phyloP scores from a whole-genome alignment of 2,797 vertebrate genomes.

The Diglossa cyanea region DNA sequence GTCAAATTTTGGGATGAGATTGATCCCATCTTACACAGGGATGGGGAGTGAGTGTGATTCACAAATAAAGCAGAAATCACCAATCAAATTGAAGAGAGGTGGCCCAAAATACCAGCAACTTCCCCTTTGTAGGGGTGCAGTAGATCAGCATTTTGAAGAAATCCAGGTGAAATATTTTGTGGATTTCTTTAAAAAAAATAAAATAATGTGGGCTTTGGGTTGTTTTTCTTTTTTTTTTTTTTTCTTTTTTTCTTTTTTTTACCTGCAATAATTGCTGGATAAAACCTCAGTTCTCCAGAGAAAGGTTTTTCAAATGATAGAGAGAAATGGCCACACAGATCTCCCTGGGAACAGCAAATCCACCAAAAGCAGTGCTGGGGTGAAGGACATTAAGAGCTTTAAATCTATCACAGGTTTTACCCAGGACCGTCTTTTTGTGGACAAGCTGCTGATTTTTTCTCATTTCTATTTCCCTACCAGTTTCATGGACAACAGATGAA shows the following conservation, averaged over 20 bases:
- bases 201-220: neutral
- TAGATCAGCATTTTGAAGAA: neutral
- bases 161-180: neutral
- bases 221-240: accelerated
- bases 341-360: neutral
- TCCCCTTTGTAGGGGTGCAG: neutral
- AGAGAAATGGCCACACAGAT: neutral
- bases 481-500: neutral
- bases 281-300: neutral
- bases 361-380: neutral
- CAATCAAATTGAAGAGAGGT: neutral
- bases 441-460: neutral
- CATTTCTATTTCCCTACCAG: neutral
- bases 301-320: neutral
- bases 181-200: neutral
- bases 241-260: accelerated
- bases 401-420: neutral
- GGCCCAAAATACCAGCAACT: neutral
- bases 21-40: neutral
- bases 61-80: neutral
- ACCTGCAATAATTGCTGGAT: neutral
- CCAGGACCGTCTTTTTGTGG: neutral
- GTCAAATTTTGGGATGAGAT: neutral
- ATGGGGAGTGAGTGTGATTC: neutral
- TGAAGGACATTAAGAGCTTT: neutral